These are phyloP conservation scores for Solenopsis fugax DNA, from an alignment of 1,140 invertebrate species.

Conservation along the genomic window DNA sequence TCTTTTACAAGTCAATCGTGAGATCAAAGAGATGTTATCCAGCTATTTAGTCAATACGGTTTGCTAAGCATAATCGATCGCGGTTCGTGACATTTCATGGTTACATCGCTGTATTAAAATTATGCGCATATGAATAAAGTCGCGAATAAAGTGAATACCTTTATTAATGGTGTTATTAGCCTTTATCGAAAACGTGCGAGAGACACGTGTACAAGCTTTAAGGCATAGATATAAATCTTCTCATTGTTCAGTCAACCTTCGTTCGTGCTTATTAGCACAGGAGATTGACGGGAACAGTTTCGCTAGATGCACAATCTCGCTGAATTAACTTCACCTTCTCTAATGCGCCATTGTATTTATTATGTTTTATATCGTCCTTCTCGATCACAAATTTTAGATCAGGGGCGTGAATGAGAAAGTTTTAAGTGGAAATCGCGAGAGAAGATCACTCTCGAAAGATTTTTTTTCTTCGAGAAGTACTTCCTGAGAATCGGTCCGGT, in stretches of 20 bases:
- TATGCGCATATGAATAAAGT: constrained; percentile 2
- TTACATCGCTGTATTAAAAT: constrained; percentile 15
- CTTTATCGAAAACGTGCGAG: constrained; percentile 28
- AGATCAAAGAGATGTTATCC: constrained; percentile 38
- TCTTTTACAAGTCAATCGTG: constrained; percentile 14
- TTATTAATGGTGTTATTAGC: constrained; percentile 29
- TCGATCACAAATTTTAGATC: constrained; percentile 48
- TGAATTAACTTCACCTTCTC: constrained; percentile 41
- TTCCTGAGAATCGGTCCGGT: constrained; percentile 13
- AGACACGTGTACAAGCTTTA: constrained; percentile 3
- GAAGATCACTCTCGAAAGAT: constrained; percentile 39
- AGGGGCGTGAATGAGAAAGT: constrained; percentile 32
- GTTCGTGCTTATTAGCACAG: constrained; percentile 40
- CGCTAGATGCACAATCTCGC: constrained; percentile 41
- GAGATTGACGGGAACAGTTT: constrained; percentile 41
- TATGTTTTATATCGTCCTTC: constrained; percentile 39
- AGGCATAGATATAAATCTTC: constrained; percentile 39
- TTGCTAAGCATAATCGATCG: background rate
- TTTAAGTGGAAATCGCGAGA: constrained; percentile 44
- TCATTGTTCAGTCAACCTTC: constrained; percentile 48
- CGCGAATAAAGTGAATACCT: constrained; percentile 20
- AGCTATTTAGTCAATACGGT: background rate
- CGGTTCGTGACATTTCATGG: constrained; percentile 35
- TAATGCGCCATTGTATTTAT: constrained; percentile 38
- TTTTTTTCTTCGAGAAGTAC: constrained; percentile 23